Evolutionary conservation across 2,888 invertebrate genomes (phyloP).

Genomic region (Aphelenchoides bicaudatus): DNA sequence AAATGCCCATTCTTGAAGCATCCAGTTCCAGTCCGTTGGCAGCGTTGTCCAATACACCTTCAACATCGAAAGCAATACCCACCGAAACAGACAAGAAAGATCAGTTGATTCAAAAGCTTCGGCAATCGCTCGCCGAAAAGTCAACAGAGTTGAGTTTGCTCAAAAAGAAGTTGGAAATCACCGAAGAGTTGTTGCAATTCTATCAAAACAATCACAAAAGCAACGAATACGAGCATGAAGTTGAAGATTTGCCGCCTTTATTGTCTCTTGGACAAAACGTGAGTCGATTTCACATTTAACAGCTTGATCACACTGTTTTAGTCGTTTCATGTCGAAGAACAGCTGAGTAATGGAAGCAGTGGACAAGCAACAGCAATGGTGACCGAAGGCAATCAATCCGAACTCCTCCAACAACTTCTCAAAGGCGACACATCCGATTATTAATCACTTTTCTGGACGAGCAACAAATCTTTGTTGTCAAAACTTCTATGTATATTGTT

Average conservation of each 20-base stretch:
- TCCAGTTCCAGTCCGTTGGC: too few relatives aligned
- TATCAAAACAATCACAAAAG: neutral
- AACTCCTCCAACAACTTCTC: conserved; percentile 1
- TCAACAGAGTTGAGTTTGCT: conserved; percentile 1
- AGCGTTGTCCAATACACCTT: too few relatives aligned
- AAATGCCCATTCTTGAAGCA: neutral
- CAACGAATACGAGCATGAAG: too few relatives aligned
- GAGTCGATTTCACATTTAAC: too few relatives aligned
- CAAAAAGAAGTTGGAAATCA: neutral
- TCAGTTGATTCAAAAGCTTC: conserved; percentile 1
- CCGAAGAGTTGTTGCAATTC: conserved; percentile 12
- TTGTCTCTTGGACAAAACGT: too few relatives aligned
- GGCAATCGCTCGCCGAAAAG: neutral
- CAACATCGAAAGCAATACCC: neutral
- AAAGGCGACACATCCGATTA: too few relatives aligned
- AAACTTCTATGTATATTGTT: too few relatives aligned
- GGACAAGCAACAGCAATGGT: conserved; percentile 12
- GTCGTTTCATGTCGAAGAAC: too few relatives aligned
- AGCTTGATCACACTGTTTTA: too few relatives aligned
- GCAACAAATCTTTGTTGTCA: too few relatives aligned
- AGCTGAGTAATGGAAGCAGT: neutral
- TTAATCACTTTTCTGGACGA: too few relatives aligned
- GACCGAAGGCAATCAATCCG: conserved; percentile 9
- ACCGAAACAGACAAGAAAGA: neutral
- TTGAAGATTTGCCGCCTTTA: too few relatives aligned